Evolutionary conservation across 2,797 vertebrate genomes (phyloP), one percentile per base, ranked within the genome.

Genomic region (Gymnothorax javanicus): DNA sequence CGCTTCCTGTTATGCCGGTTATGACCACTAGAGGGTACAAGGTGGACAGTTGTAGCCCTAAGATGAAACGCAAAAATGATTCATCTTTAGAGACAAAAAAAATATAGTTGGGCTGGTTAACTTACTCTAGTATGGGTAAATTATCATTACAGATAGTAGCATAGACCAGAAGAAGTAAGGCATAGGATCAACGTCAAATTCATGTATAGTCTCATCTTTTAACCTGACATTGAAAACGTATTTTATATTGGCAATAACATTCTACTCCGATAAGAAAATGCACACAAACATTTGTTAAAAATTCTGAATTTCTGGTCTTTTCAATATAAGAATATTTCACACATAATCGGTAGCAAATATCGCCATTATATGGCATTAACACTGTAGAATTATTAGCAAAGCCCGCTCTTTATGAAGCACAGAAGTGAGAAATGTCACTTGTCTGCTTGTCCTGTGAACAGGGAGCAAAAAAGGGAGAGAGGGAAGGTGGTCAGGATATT

Each of bases 1-100:
- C 25, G 64, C 23, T 25, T n/a, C 7, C 3, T n/a, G 62, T 67
- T 67, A 67, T 67, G 20, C 62, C 23, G 1, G 23, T 25, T 67
- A 67, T n/a, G 23, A n/a, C 64, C 64, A 67, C 64, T n/a, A 67
- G 64, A 67, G 64, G 64, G 23, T 67, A 67, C 64, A 67, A 67
- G 64, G 2, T 6, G 23, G 64, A n/a, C 64, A 67, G 23, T 67
- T n/a, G 64, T 9, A 67, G 23, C 64, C 64, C 64, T 25, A 25
- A 67, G 64, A 67, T 67, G 23, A n/a, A n/a, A 67, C 60, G 33
- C 33, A 20, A 15, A 62, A 12, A 62, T 62, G 9, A 12, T 67
- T 8, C 13, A 67, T 7, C 20, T 20, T 5, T 67, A 67, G 62
- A 23, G 62, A 67, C 62, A 67, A 67, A 67, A 67, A 67, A 67